A percentile compares a stretch with the other conserved stretches of the same genome.
Conservation (phyloP, 1,140 invertebrate genomes). For the Drosophila kanapiae region DNA sequence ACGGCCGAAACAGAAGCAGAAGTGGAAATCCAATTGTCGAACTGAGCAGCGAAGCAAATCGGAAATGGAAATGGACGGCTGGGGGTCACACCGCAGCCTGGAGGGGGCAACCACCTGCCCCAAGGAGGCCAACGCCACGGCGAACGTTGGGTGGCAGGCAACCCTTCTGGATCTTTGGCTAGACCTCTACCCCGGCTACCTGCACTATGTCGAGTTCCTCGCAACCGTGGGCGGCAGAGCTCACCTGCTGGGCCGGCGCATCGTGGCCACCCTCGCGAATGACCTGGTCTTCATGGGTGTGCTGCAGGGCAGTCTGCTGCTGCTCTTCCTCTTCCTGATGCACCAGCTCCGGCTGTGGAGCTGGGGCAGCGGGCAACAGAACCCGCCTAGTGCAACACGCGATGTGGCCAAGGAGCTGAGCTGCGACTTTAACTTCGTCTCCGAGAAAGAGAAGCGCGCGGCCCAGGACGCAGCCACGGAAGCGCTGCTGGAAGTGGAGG, state of each 20-base stretch:
- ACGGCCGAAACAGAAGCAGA: conserved; percentile 30
- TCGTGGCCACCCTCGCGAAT: conserved; percentile 39
- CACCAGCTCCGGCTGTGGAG: conserved; percentile 48
- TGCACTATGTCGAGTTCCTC: conserved; percentile 32
- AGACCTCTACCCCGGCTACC: conserved; percentile 36
- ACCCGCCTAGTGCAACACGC: background rate
- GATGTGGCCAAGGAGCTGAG: conserved; percentile 60
- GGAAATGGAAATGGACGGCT: conserved; percentile 48
- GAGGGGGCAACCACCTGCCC: conserved; percentile 51
- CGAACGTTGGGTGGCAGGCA: conserved; percentile 11
- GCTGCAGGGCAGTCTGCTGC: conserved; percentile 51
- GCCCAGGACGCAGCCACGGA: conserved; percentile 70
- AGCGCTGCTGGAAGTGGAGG: conserved; percentile 77
- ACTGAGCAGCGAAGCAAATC: conserved; percentile 29
- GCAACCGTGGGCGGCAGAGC: conserved; percentile 1
- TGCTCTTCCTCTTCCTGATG: conserved; percentile 75
- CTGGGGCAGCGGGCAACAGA: background rate
- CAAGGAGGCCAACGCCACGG: conserved; percentile 59
- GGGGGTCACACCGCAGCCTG: conserved; percentile 38
- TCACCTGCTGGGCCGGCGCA: conserved; percentile 1
- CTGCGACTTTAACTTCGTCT: conserved; percentile 76
- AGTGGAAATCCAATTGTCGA: conserved; percentile 47
- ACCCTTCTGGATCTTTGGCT: conserved; percentile 29
- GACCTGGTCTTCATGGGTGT: conserved; percentile 65
- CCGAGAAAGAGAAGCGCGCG: conserved; percentile 70